A percentile compares a stretch with the other conserved stretches of the same genome.
Conservation (phyloP, 1,140 invertebrate genomes). For the Oscheius sp. region DNA sequence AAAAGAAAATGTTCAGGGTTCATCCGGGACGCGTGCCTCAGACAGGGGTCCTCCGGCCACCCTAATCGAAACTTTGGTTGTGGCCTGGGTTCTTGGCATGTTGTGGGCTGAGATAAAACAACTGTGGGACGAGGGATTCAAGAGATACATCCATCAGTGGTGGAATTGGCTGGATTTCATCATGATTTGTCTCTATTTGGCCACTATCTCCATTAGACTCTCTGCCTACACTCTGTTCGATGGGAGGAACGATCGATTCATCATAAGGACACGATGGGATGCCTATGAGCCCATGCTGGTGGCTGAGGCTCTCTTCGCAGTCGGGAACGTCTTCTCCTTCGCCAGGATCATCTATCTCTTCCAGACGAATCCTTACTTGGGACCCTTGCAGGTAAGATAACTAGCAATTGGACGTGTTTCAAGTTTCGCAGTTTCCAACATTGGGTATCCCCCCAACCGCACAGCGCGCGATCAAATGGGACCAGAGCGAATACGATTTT, state of each 20-base stretch:
- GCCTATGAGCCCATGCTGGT: slow-evolving; percentile 61
- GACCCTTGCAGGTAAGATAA: slow-evolving; percentile 62
- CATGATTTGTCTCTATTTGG: slow-evolving; percentile 67
- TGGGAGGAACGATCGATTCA: slow-evolving; percentile 41
- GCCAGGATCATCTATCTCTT: slow-evolving; percentile 62
- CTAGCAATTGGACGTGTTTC: too few species aligned
- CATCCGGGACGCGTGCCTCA: slow-evolving; percentile 62
- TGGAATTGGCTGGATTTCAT: slow-evolving; percentile 97
- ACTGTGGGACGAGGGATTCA: slow-evolving; percentile 80
- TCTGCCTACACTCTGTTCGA: slow-evolving; percentile 35
- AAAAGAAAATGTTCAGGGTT: slow-evolving; percentile 9
- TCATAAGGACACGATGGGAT: slow-evolving; percentile 52
- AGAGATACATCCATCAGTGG: slow-evolving; percentile 83
- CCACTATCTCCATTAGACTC: slow-evolving; percentile 63
- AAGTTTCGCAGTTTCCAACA: too few species aligned
- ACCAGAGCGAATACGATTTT: too few species aligned
- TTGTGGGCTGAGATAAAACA: slow-evolving; percentile 83
- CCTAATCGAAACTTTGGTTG: slow-evolving; percentile 81
- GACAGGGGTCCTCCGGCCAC: slow-evolving; percentile 81
- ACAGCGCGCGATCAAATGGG: too few species aligned
- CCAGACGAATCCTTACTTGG: slow-evolving; percentile 64
- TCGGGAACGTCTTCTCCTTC: slow-evolving; percentile 65
- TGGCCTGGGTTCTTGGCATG: slow-evolving; percentile 77
- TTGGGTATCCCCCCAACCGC: too few species aligned
- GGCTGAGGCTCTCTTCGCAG: slow-evolving; percentile 59